Percentiles rank a stretch among this genome's conserved stretches.
These are phyloP conservation scores for Alosa alosa DNA, from an alignment of 2,113 vertebrate species.

Conservation along the genomic window DNA sequence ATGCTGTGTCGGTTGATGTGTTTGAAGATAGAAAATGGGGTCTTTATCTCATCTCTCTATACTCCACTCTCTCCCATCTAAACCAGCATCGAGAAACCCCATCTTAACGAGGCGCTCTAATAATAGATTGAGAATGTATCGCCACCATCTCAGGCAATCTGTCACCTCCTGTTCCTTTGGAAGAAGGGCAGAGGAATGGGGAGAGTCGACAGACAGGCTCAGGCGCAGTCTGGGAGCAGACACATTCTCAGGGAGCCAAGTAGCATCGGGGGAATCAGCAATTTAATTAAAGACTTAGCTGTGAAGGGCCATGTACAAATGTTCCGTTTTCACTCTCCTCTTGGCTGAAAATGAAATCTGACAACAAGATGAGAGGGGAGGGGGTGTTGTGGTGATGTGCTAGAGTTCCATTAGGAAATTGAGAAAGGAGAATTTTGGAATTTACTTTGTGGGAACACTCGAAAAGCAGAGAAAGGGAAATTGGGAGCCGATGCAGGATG, in stretches of 20 bases:
- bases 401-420: background rate
- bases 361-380: background rate
- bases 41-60: conserved; percentile 17
- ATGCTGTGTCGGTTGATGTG: background rate
- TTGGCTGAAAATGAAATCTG: conserved; percentile 1
- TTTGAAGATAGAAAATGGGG: background rate
- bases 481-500: background rate
- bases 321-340: background rate
- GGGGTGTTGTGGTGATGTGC: background rate
- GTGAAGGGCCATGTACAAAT: background rate
- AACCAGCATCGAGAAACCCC: conserved; percentile 32
- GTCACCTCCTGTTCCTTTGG: conserved; percentile 40
- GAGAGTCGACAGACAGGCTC: conserved; percentile 15
- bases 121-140: conserved; percentile 44
- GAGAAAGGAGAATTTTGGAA: background rate
- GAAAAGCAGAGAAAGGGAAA: background rate
- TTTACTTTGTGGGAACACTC: background rate
- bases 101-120: conserved; percentile 37
- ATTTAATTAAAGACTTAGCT: conserved; percentile 5
- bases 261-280: background rate
- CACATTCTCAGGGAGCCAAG: conserved; percentile 6
- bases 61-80: background rate
- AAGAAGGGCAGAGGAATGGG: background rate
- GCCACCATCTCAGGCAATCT: conserved; percentile 47
- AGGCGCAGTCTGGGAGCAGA: conserved; percentile 1